Evolutionary conservation across 2,113 vertebrate species (phyloP).

Genomic region (Nothocercus nigrocapillus): DNA sequence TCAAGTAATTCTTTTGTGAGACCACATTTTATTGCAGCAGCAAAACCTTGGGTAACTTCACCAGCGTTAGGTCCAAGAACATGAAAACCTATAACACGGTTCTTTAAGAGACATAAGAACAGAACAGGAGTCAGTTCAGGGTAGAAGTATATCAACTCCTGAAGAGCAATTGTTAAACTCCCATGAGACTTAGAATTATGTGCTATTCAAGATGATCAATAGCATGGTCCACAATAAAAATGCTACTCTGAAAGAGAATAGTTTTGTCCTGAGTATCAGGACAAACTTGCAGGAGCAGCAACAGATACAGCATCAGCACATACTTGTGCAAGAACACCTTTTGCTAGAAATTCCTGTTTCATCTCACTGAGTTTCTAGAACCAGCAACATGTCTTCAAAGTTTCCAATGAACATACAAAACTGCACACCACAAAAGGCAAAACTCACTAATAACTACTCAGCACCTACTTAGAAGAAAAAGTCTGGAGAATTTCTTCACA

Average conservation of each 20-base stretch:
- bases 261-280: background rate
- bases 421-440: background rate
- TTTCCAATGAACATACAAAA: background rate
- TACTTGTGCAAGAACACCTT: background rate
- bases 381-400: background rate
- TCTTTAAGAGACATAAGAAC: constrained; percentile 66
- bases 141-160: background rate
- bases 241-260: background rate
- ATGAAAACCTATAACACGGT: constrained; percentile 93
- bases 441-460: background rate
- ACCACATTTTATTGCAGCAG: constrained; percentile 93
- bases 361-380: background rate
- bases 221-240: background rate
- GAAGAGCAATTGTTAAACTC: background rate
- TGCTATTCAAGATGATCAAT: background rate
- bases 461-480: background rate
- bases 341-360: background rate
- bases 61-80: constrained; percentile 95
- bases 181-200: background rate
- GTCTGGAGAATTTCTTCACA: background rate
- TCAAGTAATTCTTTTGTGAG: constrained; percentile 90
- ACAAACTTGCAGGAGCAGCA: background rate
- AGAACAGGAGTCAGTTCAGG: background rate
- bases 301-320: background rate
- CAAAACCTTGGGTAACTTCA: constrained; percentile 95